phyloP scores from a whole-genome alignment of 2,113 vertebrate genomes.

The Thamnaconus septentrionalis region DNA sequence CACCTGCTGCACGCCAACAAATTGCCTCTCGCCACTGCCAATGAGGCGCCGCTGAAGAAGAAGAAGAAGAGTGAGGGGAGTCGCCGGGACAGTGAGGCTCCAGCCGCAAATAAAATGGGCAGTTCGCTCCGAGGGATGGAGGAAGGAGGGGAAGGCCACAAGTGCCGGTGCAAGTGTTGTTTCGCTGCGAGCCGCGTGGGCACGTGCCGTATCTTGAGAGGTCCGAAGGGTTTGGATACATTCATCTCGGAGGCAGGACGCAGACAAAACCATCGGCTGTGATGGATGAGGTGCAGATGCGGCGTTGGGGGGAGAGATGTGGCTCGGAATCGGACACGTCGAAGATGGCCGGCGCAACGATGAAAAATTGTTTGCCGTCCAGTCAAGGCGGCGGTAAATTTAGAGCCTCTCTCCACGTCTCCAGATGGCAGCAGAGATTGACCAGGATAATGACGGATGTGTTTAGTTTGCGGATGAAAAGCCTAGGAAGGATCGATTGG shows the following conservation, averaged over 20 bases:
- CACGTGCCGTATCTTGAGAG: constrained; percentile 30
- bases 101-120: too few relatives aligned
- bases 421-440: not conserved
- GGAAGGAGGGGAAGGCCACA: too few relatives aligned
- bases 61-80: constrained; percentile 29
- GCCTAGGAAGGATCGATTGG: too few relatives aligned
- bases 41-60: constrained; percentile 24
- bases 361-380: constrained; percentile 4
- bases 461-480: too few relatives aligned
- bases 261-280: constrained; percentile 32
- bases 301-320: not conserved
- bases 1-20: constrained; percentile 64
- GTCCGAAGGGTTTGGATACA: constrained; percentile 31
- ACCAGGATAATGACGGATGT: too few relatives aligned
- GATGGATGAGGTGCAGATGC: constrained; percentile 46
- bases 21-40: constrained; percentile 46
- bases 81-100: constrained; percentile 9
- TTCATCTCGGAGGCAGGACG: constrained; percentile 50
- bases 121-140: too few relatives aligned
- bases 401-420: not conserved
- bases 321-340: constrained; percentile 8
- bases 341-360: not conserved
- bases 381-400: constrained; percentile 4
- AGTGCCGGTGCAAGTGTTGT: not conserved
- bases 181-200: constrained; percentile 24